Base-by-base conservation (phyloP, 2,797 vertebrate genomes). In the Leptatherina wallacei region DNA sequence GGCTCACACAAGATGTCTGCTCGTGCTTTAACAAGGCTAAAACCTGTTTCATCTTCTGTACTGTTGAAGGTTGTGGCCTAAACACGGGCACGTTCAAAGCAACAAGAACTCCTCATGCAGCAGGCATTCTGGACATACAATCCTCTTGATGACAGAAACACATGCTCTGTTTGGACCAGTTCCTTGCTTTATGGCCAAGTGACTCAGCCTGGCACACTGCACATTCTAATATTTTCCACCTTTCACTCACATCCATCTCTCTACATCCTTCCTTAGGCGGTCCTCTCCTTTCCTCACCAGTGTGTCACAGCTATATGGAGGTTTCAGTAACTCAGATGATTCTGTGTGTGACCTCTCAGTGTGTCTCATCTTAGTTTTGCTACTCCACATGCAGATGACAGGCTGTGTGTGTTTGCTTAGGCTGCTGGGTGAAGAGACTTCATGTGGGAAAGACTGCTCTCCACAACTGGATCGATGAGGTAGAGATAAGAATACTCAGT, bases 141-240 rank as follows among this genome's bases (percentile, higher is more conserved):
- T 91, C 84, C 81, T 54, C 16, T 57, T 93, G 88, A 94, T 93
- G 91, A 93, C 86, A 89, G 89, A 92, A 93, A 92, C 92, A 95
- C 85, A 91, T 92, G 91, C 80, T 78, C 73, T 90, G 88, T 80
- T 76, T 80, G 73, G 72, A 76, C 65, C 72, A 78, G 16, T 10
- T 38, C 24, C 36, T 69, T 70, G 61, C 66, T 89, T 85, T 78
- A 84, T 63, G 38, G 71, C 65, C 65, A 52, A 78, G 51, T 86
- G 85, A 90, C 81, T 88, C 84, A 83, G 82, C 67, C 80, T 83
- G 85, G 76, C 83, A 85, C 56, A 20, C 56, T 36, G 32, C 65
- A 75, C 22, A 47, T 61, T 69, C 30, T 61, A 71, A 80, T 69
- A 67, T 78, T 85, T 88, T 87, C 83, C 83, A 68, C 71, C 30